Conservation (phyloP, 2,888 invertebrate species). For the Masnerella sp. region DNA sequence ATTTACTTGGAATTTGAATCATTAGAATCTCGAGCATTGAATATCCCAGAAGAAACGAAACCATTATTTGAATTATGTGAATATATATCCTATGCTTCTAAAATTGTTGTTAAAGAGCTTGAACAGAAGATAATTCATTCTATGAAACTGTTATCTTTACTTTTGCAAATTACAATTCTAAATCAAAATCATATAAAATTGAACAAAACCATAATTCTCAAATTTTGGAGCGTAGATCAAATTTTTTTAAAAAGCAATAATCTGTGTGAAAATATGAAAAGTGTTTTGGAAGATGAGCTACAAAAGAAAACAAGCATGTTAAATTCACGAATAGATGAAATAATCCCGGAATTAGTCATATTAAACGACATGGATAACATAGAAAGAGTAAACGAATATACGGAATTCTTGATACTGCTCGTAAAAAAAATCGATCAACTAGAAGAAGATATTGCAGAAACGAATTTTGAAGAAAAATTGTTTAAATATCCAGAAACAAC, state of each 20-base stretch:
- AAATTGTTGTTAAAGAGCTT: conserved; percentile 76
- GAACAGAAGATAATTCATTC: conserved; percentile 77
- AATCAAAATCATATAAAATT: conserved; percentile 78
- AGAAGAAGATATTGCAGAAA: conserved; percentile 78
- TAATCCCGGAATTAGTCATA: conserved; percentile 79
- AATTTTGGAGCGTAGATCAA: conserved; percentile 79
- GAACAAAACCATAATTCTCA: conserved; percentile 79
- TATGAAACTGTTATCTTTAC: conserved; percentile 70
- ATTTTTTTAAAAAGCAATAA: conserved; percentile 79
- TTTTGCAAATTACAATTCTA: conserved; percentile 78
- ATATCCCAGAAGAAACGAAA: conserved; percentile 79
- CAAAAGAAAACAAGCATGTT: conserved; percentile 78
- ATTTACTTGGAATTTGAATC: conserved; percentile 78
- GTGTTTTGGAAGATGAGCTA: conserved; percentile 79
- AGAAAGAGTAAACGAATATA: conserved; percentile 79
- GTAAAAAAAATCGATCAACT: conserved; percentile 78
- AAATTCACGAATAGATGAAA: conserved; percentile 78
- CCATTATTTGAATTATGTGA: conserved; percentile 79
- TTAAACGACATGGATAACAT: conserved; percentile 80
- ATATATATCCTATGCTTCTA: conserved; percentile 79
- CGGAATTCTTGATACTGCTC: conserved; percentile 77
- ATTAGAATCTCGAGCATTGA: conserved; percentile 77
- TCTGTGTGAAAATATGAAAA: conserved; percentile 80
- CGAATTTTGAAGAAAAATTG: conserved; percentile 81
- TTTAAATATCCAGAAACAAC: conserved; percentile 80